Percentiles rank a stretch among this genome's conserved stretches.
phyloP scores from a whole-genome alignment of 23 tunicate genomes.

The Ascidia mentula region DNA sequence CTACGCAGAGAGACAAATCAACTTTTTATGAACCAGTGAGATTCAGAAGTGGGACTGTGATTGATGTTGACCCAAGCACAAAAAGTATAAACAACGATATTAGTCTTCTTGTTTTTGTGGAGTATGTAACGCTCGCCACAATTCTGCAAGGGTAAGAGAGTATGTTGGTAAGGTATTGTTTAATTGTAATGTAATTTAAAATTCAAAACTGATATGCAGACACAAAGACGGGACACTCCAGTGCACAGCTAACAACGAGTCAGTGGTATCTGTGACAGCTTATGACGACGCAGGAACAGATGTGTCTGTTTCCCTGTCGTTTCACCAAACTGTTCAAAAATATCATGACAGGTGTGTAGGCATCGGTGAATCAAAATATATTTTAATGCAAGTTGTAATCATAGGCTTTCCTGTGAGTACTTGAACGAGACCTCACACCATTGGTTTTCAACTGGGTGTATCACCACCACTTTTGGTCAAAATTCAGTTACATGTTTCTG shows the following conservation, averaged over 20 bases:
- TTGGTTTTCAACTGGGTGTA: conserved; percentile 56
- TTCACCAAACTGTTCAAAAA: background rate
- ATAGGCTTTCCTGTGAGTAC: conserved; percentile 51
- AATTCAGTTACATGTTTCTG: conserved; percentile 39
- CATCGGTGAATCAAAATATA: too few species aligned
- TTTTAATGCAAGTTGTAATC: background rate
- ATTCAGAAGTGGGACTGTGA: conserved; percentile 48
- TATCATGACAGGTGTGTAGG: background rate
- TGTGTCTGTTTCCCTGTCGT: conserved; percentile 44
- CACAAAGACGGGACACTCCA: background rate
- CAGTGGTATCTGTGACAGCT: conserved; percentile 48
- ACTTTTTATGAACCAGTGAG: conserved; percentile 32
- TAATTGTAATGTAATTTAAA: background rate
- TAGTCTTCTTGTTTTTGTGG: conserved; percentile 28
- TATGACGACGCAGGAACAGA: conserved; percentile 44
- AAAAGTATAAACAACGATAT: conserved; percentile 14
- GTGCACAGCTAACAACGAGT: conserved; percentile 11
- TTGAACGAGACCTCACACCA: conserved; percentile 35
- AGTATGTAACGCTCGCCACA: conserved; percentile 38
- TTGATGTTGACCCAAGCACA: conserved; percentile 14
- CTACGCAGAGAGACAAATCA: conserved; percentile 2
- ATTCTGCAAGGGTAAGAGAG: conserved; percentile 15
- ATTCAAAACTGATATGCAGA: background rate
- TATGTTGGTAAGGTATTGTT: background rate
- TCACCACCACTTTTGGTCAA: background rate